Conservation (phyloP, 2,888 invertebrate species). For the Drosophila sordidula region DNA sequence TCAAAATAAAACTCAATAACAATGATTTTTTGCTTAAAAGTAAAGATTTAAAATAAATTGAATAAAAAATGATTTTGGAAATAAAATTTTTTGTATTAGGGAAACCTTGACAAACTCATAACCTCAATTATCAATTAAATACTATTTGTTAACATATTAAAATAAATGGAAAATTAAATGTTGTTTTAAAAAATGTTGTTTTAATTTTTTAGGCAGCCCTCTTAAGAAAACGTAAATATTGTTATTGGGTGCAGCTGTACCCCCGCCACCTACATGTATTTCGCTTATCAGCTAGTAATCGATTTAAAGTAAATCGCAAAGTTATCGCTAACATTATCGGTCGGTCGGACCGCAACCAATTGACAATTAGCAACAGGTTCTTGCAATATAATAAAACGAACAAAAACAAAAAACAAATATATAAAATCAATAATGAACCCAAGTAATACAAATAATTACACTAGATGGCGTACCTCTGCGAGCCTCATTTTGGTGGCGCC, state of each 20-base stretch:
- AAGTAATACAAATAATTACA: neutral
- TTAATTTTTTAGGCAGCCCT: neutral
- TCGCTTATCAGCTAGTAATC: conserved; percentile 27
- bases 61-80: too few relatives aligned
- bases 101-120: too few relatives aligned
- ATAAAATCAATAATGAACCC: neutral
- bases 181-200: too few relatives aligned
- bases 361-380: conserved; percentile 6
- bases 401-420: neutral
- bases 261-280: neutral
- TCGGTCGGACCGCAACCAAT: neutral
- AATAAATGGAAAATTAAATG: too few relatives aligned
- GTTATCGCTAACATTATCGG: conserved; percentile 29
- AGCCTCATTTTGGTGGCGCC: conserved; percentile 87
- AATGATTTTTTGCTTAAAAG: too few relatives aligned
- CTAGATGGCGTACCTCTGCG: conserved; percentile 88
- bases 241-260: conserved; percentile 6
- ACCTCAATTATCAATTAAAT: too few relatives aligned
- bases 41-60: too few relatives aligned
- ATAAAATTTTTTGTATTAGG: too few relatives aligned
- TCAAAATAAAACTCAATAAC: too few relatives aligned
- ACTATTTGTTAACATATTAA: too few relatives aligned
- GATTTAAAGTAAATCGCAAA: conserved; percentile 18
- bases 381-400: conserved; percentile 5
- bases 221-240: conserved; percentile 1